Percentiles rank a stretch among this genome's conserved stretches.
These are phyloP conservation scores for Dolichomitus sp. DNA, from an alignment of 2,888 invertebrate genomes.

Conservation along the genomic window DNA sequence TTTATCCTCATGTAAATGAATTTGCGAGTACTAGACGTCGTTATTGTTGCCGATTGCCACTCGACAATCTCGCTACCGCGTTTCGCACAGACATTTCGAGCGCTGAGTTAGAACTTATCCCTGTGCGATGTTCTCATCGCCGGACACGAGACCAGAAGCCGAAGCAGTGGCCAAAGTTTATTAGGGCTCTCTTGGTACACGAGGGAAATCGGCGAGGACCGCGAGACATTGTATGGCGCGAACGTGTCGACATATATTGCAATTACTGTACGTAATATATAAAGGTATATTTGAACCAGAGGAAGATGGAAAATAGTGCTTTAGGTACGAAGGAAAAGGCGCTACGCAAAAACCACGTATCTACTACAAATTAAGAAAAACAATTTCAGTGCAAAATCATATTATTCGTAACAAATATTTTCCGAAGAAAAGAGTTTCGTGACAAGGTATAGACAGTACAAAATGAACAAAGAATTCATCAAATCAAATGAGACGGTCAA, in stretches of 20 bases:
- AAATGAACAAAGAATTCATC: background rate
- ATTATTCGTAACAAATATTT: background rate
- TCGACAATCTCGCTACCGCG: constrained; percentile 3
- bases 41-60: constrained; percentile 13
- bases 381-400: too few relatives aligned
- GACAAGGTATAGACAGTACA: background rate
- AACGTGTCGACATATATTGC: constrained; percentile 51
- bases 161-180: constrained; percentile 67
- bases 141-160: constrained; percentile 43
- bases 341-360: background rate
- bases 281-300: background rate
- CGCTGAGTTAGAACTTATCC: constrained; percentile 26
- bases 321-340: background rate
- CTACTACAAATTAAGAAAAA: background rate
- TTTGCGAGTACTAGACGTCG: constrained; percentile 26
- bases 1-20: constrained; percentile 64
- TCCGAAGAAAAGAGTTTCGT: too few relatives aligned
- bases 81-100: background rate
- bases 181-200: constrained; percentile 69
- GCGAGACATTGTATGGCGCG: constrained; percentile 46
- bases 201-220: constrained; percentile 69
- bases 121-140: constrained; percentile 26
- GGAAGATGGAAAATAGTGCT: constrained; percentile 30
- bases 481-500: background rate
- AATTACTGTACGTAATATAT: background rate